Conservation (phyloP, 2,888 invertebrate species). For the Trilocha varians region DNA sequence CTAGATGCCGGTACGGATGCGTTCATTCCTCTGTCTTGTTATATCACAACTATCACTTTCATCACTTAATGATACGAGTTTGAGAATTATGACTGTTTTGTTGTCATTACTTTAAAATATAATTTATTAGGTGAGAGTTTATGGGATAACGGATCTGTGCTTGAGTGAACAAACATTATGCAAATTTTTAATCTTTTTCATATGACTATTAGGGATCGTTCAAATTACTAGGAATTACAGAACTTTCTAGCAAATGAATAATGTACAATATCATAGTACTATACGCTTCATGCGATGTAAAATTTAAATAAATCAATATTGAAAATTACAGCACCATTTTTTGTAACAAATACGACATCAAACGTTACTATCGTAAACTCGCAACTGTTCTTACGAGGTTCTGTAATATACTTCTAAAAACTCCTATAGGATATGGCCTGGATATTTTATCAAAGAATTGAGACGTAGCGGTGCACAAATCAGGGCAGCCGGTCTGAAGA, state of each 20-base stretch:
- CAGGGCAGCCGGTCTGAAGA: constrained; percentile 53
- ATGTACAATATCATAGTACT: too few species aligned
- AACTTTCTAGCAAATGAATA: too few species aligned
- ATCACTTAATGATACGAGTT: background rate
- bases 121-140: background rate
- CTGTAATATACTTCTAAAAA: too few species aligned
- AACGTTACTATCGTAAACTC: background rate
- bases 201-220: background rate
- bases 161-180: background rate
- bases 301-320: background rate
- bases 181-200: background rate
- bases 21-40: constrained; percentile 3
- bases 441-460: constrained; percentile 27
- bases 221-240: too few species aligned
- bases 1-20: constrained; percentile 5
- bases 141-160: background rate
- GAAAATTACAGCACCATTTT: background rate
- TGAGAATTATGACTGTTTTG: background rate
- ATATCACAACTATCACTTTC: constrained; percentile 3
- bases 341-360: background rate
- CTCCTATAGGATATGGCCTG: background rate
- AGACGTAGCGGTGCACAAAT: constrained; percentile 55
- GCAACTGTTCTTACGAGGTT: too few species aligned
- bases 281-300: too few species aligned
- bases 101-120: background rate